Evolutionary conservation across 2,797 vertebrate species (phyloP).

Genomic region (Spheniscus humboldti): DNA sequence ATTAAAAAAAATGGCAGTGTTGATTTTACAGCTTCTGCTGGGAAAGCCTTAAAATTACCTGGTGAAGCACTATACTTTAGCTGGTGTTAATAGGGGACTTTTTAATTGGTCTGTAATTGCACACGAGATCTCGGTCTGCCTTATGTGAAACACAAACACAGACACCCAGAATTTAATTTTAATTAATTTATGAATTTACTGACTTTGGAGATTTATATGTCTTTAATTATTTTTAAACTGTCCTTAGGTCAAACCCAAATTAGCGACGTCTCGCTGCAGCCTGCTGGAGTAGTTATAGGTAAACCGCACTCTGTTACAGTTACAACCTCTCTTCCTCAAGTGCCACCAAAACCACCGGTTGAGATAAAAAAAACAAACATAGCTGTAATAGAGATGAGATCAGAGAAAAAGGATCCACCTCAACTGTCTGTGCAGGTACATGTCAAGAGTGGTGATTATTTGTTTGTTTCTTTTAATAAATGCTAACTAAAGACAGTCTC

Average conservation of each 20-base stretch:
- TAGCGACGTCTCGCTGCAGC: slow-evolving; percentile 53
- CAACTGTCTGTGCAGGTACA: slow-evolving; percentile 81
- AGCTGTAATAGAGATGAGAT: slow-evolving; percentile 72
- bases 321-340: slow-evolving; percentile 73
- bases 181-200: background rate
- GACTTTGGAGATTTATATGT: background rate
- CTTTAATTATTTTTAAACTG: background rate
- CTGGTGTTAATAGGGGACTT: background rate
- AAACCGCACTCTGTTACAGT: slow-evolving; percentile 70
- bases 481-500: background rate
- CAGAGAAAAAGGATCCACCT: slow-evolving; percentile 70
- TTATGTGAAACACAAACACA: background rate
- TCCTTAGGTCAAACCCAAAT: slow-evolving; percentile 81
- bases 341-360: slow-evolving; percentile 29
- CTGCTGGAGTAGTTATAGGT: slow-evolving; percentile 61
- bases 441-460: background rate
- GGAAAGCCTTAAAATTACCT: background rate
- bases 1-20: background rate
- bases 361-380: slow-evolving; percentile 67
- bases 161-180: background rate
- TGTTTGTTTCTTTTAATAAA: background rate
- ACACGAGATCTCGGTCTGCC: background rate
- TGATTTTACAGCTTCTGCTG: background rate
- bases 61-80: background rate
- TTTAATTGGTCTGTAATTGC: background rate